A percentile compares a stretch with the other conserved stretches of the same genome.
Evolutionary conservation across 1,140 invertebrate genomes (phyloP).

Genomic region (Chelonus insularis): DNA sequence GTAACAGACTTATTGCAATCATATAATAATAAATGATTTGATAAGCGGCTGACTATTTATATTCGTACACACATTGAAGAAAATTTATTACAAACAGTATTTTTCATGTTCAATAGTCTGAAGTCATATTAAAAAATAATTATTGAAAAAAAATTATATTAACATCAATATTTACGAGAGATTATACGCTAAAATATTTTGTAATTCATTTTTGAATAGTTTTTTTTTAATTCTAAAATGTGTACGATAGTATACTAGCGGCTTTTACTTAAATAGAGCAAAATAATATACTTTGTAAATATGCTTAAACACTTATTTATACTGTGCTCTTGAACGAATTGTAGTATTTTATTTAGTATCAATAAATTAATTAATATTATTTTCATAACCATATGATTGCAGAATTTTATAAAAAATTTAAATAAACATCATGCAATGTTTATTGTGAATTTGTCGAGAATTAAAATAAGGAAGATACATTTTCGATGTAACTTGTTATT

Average conservation of each 20-base stretch:
- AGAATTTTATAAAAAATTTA: too few relatives aligned
- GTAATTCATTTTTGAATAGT: neutral
- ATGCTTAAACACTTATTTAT: slow-evolving; percentile 58
- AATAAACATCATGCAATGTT: too few relatives aligned
- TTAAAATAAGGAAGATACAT: too few relatives aligned
- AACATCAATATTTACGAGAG: neutral
- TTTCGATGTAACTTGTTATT: too few relatives aligned
- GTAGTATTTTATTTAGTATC: too few relatives aligned
- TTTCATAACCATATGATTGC: too few relatives aligned
- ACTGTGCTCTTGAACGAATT: too few relatives aligned
- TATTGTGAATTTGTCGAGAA: too few relatives aligned
- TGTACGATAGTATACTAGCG: slow-evolving; percentile 42
- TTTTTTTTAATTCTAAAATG: slow-evolving; percentile 11
- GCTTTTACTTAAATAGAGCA: slow-evolving; percentile 56
- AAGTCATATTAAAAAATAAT: slow-evolving; percentile 32
- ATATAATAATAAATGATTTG: slow-evolving; percentile 40
- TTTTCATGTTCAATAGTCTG: slow-evolving; percentile 53
- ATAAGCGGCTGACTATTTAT: slow-evolving; percentile 24
- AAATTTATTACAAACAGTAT: slow-evolving; percentile 48
- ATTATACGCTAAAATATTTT: too few relatives aligned
- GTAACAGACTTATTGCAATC: slow-evolving; percentile 49
- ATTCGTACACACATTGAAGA: slow-evolving; percentile 11
- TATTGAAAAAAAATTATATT: neutral
- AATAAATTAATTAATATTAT: too few relatives aligned
- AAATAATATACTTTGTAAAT: slow-evolving; percentile 50